These are phyloP conservation scores for Tetrax tetrax DNA, from an alignment of 2,113 vertebrate species.

Conservation along the genomic window DNA sequence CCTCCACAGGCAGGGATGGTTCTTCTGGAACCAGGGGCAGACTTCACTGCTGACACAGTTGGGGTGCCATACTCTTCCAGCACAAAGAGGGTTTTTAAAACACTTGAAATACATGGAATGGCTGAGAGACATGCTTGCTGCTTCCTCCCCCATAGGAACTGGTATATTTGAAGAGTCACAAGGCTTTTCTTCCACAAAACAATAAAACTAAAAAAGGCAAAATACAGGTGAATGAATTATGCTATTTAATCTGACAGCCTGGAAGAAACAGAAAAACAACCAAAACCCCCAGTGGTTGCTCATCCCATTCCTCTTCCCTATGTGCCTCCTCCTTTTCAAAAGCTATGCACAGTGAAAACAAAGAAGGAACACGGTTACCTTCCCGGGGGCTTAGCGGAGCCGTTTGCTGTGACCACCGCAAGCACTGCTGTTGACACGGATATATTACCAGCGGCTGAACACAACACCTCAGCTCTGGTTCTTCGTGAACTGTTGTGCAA, in stretches of 20 bases:
- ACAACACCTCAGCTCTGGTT: rapidly evolving
- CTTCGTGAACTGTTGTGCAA: neutral
- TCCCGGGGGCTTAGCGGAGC: neutral
- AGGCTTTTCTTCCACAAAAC: neutral
- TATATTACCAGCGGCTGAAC: neutral
- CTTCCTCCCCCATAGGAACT: neutral
- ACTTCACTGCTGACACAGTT: neutral
- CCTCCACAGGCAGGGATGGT: rapidly evolving
- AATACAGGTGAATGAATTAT: neutral
- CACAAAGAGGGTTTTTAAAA: neutral
- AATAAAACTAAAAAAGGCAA: neutral
- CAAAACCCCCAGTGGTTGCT: neutral
- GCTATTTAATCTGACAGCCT: neutral
- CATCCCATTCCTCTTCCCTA: neutral
- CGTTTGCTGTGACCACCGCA: neutral
- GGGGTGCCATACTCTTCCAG: neutral
- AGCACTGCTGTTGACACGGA: neutral
- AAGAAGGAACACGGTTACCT: neutral
- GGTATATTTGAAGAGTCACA: neutral
- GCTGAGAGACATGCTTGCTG: neutral
- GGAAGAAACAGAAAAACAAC: constrained; percentile 9
- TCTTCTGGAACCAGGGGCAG: neutral
- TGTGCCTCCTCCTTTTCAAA: neutral
- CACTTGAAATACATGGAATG: neutral
- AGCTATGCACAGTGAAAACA: neutral